Evolutionary conservation across 2,888 invertebrate species (phyloP).

Genomic region (Eupithecia exiguata): DNA sequence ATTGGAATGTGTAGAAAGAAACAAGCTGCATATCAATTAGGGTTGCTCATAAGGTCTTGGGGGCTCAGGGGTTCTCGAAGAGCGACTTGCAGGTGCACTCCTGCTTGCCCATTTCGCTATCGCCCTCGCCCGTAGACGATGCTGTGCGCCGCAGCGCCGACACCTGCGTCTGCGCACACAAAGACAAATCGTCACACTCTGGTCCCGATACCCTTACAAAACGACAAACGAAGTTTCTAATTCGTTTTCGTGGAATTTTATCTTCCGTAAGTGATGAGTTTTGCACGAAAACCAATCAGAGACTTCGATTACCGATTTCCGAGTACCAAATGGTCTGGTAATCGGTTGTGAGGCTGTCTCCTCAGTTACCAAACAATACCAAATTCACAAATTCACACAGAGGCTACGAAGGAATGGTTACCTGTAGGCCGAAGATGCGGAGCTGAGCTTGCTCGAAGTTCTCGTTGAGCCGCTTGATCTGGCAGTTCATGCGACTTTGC

Average conservation of each 20-base stretch:
- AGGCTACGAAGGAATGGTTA: conserved; percentile 57
- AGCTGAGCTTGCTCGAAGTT: conserved; percentile 89
- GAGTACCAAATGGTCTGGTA: background rate
- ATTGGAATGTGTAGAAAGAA: background rate
- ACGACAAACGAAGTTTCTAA: background rate
- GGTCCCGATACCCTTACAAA: background rate
- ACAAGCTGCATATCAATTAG: background rate
- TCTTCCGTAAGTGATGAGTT: background rate
- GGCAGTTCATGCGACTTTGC: conserved; percentile 87
- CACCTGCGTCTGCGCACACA: conserved; percentile 78
- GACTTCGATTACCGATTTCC: background rate
- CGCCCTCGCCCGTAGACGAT: conserved; percentile 67
- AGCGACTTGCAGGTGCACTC: conserved; percentile 71
- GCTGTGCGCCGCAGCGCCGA: conserved; percentile 82
- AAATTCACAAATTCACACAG: background rate
- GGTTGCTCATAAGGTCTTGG: background rate
- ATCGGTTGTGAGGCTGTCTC: background rate
- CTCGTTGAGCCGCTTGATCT: conserved; percentile 87
- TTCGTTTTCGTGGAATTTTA: background rate
- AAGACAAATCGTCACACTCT: background rate
- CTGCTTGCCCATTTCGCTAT: conserved; percentile 56
- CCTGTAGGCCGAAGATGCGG: conserved; percentile 85
- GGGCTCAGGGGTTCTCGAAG: conserved; percentile 45
- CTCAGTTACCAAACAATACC: background rate
- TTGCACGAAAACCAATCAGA: background rate